Evolutionary conservation across 2,113 vertebrate species (phyloP), one percentile per base, ranked within the genome.

Genomic region (Phainopepla nitens): DNA sequence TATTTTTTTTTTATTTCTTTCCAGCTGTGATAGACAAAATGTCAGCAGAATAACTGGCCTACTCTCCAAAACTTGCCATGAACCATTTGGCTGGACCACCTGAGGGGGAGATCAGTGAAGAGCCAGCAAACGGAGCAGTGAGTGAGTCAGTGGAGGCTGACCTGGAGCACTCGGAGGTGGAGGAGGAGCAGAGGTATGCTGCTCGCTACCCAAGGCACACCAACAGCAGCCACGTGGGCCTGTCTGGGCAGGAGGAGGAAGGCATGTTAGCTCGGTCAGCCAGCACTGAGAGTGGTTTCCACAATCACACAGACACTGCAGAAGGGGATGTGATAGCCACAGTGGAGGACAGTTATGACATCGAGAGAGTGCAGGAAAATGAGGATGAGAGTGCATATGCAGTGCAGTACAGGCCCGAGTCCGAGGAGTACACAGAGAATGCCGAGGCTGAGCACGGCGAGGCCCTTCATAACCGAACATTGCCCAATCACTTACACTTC

Each of bases 201-300:
- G 77, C 90, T 86, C 94, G 8, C 51, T 96, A 45, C 60, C 95
- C 81, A 53, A 86, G 95, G 50, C 98, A 96, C 27, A 90, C 90
- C 18, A 94, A 86, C 61, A 93, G 91, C 47, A 98, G 97, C 77
- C 97, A 79, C 61, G 96, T 96, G 9, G 93, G 90, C 39, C 97
- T 94, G 45, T 95, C 96, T 15, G 96, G 96, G 21, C 98, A 97
- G 50, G 99, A 99, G 31, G 98, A 99, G 6, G 99, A 99, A 86
- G 98, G 99, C 28, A 97, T 93, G 57, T 97, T 99, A 94, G 99
- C 98, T 60, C 98, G 99, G 47, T 99, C 99, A 5, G 99, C 99
- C 33, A 99, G 99, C 97, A 99, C 99, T 0, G 99, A 99, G 96
- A 99, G 99, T 7, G 99, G 99, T 89, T 99, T 99, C 95, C 99